A percentile compares a stretch with the other conserved stretches of the same genome.
Conservation (phyloP, 2,113 vertebrate genomes). For the Pachypanchax playfairii region DNA sequence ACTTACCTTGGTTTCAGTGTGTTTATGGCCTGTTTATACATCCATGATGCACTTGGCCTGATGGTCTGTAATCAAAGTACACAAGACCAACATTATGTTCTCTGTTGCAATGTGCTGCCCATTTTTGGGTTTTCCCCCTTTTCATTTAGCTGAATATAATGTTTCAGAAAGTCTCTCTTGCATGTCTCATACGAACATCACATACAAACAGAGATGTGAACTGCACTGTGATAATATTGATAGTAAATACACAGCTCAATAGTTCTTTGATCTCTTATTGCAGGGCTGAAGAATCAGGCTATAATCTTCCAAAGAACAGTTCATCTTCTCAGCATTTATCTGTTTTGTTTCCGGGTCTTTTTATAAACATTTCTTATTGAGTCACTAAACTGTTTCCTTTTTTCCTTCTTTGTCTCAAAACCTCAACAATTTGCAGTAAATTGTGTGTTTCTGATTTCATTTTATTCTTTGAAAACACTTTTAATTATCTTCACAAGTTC, state of each 20-base stretch:
- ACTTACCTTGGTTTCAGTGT: slow-evolving; percentile 25
- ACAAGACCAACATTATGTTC: slow-evolving; percentile 40
- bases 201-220: slow-evolving; percentile 49
- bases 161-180: slow-evolving; percentile 43
- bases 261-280: slow-evolving; percentile 59
- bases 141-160: slow-evolving; percentile 54
- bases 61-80: slow-evolving; percentile 59
- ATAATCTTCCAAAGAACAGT: slow-evolving; percentile 41
- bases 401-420: slow-evolving; percentile 44
- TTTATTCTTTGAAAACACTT: slow-evolving; percentile 32
- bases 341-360: slow-evolving; percentile 23
- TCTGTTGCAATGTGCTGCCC: slow-evolving; percentile 42
- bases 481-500: slow-evolving; percentile 24
- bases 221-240: slow-evolving; percentile 38
- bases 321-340: slow-evolving; percentile 30
- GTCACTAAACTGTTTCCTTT: slow-evolving; percentile 38
- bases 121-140: slow-evolving; percentile 39
- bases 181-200: slow-evolving; percentile 28
- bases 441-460: slow-evolving; percentile 24
- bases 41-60: slow-evolving; percentile 24
- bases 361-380: slow-evolving; percentile 26
- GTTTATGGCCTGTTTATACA: slow-evolving; percentile 46
- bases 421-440: slow-evolving; percentile 24
- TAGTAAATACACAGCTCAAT: slow-evolving; percentile 51
- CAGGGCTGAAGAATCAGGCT: slow-evolving; percentile 29